phyloP scores from a whole-genome alignment of 2,113 vertebrate species.

The Ciconia stormi region DNA sequence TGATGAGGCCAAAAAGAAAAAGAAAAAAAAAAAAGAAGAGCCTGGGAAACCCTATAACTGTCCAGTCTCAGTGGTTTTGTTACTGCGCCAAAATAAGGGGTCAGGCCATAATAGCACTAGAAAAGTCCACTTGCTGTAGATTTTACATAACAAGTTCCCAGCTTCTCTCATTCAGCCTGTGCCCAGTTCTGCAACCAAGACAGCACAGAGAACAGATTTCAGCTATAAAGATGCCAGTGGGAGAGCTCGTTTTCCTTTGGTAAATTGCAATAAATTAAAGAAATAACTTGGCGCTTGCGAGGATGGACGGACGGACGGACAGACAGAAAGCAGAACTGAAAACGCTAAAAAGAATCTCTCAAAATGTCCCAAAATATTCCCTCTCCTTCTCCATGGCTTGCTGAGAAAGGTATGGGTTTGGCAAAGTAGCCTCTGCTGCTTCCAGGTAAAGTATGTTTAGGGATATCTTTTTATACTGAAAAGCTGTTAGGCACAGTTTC shows the following conservation, averaged over 20 bases:
- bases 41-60: constrained; percentile 64
- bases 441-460: neutral
- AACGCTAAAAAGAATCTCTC: neutral
- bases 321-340: neutral
- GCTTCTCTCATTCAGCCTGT: constrained; percentile 36
- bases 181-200: constrained; percentile 8
- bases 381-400: neutral
- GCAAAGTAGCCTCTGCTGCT: neutral
- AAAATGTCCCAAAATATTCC: neutral
- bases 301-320: too few relatives aligned
- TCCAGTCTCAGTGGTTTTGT: constrained; percentile 48
- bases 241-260: constrained; percentile 2
- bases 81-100: constrained; percentile 33
- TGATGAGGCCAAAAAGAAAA: constrained; percentile 42
- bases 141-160: constrained; percentile 62
- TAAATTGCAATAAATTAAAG: neutral
- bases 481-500: neutral
- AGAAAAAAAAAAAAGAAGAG: neutral
- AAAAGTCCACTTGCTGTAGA: constrained; percentile 56
- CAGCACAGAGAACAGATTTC: constrained; percentile 26
- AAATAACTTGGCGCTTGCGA: neutral
- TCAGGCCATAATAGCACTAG: constrained; percentile 49
- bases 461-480: neutral
- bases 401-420: neutral
- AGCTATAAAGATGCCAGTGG: neutral